Conservation (phyloP, 1,140 invertebrate genomes). For the Copidosoma floridanum region DNA sequence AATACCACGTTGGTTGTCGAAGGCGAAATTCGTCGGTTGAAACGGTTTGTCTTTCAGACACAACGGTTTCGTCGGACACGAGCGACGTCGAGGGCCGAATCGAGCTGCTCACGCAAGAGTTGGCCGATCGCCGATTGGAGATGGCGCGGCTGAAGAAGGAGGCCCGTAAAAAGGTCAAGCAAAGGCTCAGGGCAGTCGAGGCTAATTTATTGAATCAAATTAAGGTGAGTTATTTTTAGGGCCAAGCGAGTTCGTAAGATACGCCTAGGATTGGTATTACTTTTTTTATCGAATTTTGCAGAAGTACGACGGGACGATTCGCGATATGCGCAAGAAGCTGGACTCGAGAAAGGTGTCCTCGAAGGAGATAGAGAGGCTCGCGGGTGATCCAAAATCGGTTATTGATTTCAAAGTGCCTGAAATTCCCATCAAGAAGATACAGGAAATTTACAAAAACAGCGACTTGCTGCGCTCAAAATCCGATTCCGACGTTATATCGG, state of each 20-base stretch:
- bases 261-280: not conserved
- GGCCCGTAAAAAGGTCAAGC: constrained; percentile 49
- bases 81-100: constrained; percentile 54
- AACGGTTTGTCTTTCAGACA: constrained; percentile 48
- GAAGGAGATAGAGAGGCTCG: constrained; percentile 48
- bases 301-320: constrained; percentile 53
- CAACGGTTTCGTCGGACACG: constrained; percentile 51
- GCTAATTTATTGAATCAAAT: constrained; percentile 53
- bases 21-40: no score
- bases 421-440: constrained; percentile 49
- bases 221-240: constrained; percentile 38
- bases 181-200: constrained; percentile 48
- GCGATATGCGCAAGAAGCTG: constrained; percentile 53
- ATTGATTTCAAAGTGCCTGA: constrained; percentile 54
- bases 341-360: constrained; percentile 42
- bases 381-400: constrained; percentile 48
- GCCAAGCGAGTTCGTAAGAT: no score
- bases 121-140: constrained; percentile 48
- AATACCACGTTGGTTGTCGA: no score
- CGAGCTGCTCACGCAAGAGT: constrained; percentile 49
- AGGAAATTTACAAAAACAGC: constrained; percentile 49
- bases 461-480: constrained; percentile 49
- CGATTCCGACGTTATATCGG: constrained; percentile 43
- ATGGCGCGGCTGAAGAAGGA: constrained; percentile 51
- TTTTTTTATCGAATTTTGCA: constrained; percentile 23